Evolutionary conservation across 2,113 vertebrate species (phyloP).

Genomic region (Otolemur garnettii): DNA sequence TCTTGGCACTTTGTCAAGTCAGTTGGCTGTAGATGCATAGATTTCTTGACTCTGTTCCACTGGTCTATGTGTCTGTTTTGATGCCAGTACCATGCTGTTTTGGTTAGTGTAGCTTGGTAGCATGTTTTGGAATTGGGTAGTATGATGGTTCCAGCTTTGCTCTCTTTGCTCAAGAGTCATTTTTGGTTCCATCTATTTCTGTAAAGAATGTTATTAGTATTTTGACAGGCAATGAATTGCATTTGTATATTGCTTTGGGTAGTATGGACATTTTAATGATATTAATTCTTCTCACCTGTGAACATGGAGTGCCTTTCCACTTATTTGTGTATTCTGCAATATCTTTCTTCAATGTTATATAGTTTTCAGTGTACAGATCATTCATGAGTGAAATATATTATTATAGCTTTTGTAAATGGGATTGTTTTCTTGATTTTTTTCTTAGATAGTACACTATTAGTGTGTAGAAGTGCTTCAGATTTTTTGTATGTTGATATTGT

Average conservation of each 20-base stretch:
- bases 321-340: not conserved
- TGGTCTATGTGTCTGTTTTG: not conserved
- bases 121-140: not conserved
- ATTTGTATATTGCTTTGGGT: not conserved
- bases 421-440: not conserved
- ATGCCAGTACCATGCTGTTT: not conserved
- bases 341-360: not conserved
- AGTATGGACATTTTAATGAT: not conserved
- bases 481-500: not conserved
- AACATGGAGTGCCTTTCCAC: not conserved
- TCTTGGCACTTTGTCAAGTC: not conserved
- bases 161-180: not conserved
- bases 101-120: not conserved
- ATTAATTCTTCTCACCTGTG: not conserved
- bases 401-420: not conserved
- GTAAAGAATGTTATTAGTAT: not conserved
- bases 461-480: not conserved
- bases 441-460: not conserved
- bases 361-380: not conserved
- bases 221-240: not conserved
- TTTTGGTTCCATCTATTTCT: not conserved
- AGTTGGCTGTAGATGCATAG: not conserved
- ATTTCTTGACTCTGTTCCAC: not conserved
- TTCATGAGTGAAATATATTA: not conserved
- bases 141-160: not conserved